Evolutionary conservation across 2,888 invertebrate species (phyloP), one percentile per base, ranked within the genome.

Genomic region (Campaea margaritaria): DNA sequence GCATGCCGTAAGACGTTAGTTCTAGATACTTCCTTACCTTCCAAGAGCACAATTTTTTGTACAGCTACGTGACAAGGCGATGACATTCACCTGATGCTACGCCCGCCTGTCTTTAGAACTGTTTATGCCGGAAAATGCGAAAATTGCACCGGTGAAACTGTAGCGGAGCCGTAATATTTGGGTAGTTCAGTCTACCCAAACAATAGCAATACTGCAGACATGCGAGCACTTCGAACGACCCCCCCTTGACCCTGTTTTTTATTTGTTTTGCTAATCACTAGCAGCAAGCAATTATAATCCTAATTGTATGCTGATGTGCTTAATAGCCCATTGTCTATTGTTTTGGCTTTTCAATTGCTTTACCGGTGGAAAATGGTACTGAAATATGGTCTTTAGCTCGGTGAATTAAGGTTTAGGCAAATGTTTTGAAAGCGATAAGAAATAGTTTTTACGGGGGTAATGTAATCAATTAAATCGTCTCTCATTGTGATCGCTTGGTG

Each of bases 241-340:
- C 53, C 36, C 48, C 57, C 62, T 61, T 64, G 64, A 62, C 58
- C 64, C 56, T 51, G 43, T 58, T 59, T 67, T 54, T 60, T 47
- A 42, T 60, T 49, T 62, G 61, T 52, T 57, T 58, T 56, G 39
- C 54, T 47, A 63, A 63, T 63, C 48, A 28, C 53, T n/a, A 47
- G 43, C 56, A 63, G 16, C 42, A 12, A 47, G 41, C 52, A 63
- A 59, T 63, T 56, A 62, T 51, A 57, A 38, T 39, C 44, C 39
- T 59, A 60, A 49, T 56, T 58, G 59, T 55, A 51, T 58, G 53
- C 43, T 48, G 53, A 53, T 44, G 58, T 58, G 43, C 43, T 58
- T 62, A 54, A 62, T 54, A 39, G 38, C 27, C 54, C 58, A 62
- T 62, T 62, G 62, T 62, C 54, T 58, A 62, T 58, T 62, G 62